These are phyloP conservation scores for Chironomus striatipennis DNA, from an alignment of 1,140 invertebrate genomes.

Conservation along the genomic window DNA sequence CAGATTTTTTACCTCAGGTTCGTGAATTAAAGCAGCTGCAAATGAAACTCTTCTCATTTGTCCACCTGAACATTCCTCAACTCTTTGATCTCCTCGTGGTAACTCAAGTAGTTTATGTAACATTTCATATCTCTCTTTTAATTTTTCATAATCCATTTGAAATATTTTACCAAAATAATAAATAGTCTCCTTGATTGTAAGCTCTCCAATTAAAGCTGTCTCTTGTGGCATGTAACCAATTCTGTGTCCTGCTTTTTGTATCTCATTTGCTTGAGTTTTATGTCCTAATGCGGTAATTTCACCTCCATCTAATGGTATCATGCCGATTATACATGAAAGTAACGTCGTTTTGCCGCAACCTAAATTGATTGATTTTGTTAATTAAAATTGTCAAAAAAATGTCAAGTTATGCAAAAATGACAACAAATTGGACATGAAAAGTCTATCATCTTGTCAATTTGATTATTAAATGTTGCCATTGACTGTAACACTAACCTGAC, in stretches of 20 bases:
- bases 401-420: background rate
- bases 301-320: conserved; percentile 57
- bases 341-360: conserved; percentile 67
- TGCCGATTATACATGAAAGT: conserved; percentile 69
- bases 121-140: conserved; percentile 60
- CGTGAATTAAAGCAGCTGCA: conserved; percentile 66
- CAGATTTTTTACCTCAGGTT: too few relatives aligned
- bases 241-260: conserved; percentile 53
- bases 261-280: conserved; percentile 54
- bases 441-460: background rate
- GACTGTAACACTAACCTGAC: background rate
- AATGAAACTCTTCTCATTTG: conserved; percentile 72
- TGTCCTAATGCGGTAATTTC: conserved; percentile 67
- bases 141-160: conserved; percentile 55
- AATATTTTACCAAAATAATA: conserved; percentile 75
- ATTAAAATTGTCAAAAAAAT: background rate
- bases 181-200: conserved; percentile 73
- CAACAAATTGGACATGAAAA: background rate
- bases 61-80: conserved; percentile 67
- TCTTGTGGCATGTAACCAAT: conserved; percentile 61
- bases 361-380: background rate
- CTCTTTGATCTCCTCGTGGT: conserved; percentile 53
- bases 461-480: background rate
- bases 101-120: conserved; percentile 65
- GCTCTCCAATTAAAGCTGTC: conserved; percentile 71